phyloP scores from a whole-genome alignment of 92 coral and sea anemone species.

The Heteractis magnifica region DNA sequence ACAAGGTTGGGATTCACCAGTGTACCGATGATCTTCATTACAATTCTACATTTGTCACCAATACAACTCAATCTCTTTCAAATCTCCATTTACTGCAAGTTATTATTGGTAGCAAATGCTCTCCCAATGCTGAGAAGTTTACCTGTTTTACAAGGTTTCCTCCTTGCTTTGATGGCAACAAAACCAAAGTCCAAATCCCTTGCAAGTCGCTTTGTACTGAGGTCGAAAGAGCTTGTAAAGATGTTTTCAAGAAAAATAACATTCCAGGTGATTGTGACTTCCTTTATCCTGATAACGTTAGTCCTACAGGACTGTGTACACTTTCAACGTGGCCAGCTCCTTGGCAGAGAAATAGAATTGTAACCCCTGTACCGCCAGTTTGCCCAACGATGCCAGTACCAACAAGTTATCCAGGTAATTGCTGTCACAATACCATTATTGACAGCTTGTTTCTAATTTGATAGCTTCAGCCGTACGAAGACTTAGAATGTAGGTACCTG shows the following conservation, averaged over 20 bases:
- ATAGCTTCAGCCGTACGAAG: too few species aligned
- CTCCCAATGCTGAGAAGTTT: conserved; percentile 44
- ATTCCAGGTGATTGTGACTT: conserved; percentile 46
- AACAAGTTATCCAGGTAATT: conserved; percentile 9
- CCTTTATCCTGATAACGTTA: conserved; percentile 31
- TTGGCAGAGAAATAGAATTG: conserved; percentile 25
- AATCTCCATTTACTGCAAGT: conserved; percentile 18
- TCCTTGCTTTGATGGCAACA: conserved; percentile 30
- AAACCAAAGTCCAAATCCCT: conserved; percentile 26
- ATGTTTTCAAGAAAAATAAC: background rate
- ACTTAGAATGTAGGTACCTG: too few species aligned
- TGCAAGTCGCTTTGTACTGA: conserved; percentile 55
- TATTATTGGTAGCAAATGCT: conserved; percentile 47
- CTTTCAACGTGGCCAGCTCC: conserved; percentile 61
- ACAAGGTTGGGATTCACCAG: conserved; percentile 23
- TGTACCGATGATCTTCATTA: conserved; percentile 60
- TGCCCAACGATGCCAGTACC: conserved; percentile 9
- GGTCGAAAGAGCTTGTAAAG: conserved; percentile 41
- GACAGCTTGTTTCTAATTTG: too few species aligned
- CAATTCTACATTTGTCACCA: conserved; percentile 39
- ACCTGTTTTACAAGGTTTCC: conserved; percentile 63
- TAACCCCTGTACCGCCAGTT: background rate
- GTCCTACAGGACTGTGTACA: conserved; percentile 40
- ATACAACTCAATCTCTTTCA: conserved; percentile 21
- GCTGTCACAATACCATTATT: background rate